Evolutionary conservation across 1,140 invertebrate genomes (phyloP).

Genomic region (Listronotus oregonensis): DNA sequence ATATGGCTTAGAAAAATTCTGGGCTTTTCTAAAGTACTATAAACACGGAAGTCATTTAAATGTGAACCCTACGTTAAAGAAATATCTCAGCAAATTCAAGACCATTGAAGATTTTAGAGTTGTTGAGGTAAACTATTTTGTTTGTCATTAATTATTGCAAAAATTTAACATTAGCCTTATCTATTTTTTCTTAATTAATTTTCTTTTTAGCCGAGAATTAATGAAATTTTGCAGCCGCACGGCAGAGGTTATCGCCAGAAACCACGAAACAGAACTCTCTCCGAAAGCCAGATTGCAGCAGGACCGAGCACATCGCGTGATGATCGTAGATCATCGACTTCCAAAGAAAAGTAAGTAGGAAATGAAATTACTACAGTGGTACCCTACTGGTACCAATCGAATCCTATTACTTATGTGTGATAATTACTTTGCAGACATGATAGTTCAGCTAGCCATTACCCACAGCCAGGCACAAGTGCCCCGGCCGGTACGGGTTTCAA

Average conservation of each 20-base stretch:
- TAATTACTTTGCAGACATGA: constrained; percentile 40
- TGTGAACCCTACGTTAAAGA: constrained; percentile 79
- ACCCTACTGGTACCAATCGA: no score
- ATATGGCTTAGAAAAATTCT: constrained; percentile 98
- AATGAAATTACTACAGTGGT: no score
- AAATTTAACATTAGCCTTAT: not conserved
- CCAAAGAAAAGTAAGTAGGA: constrained; percentile 38
- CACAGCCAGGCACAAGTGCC: constrained; percentile 52
- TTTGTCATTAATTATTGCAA: constrained; percentile 27
- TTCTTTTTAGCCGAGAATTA: constrained; percentile 36
- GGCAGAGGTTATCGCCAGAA: constrained; percentile 36
- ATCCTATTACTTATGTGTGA: no score
- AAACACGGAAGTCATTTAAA: constrained; percentile 78
- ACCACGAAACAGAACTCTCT: constrained; percentile 42
- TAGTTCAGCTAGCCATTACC: constrained; percentile 28
- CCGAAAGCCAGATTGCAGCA: constrained; percentile 41
- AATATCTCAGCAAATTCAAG: constrained; percentile 87
- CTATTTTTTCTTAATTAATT: no score
- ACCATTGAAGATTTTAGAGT: constrained; percentile 93
- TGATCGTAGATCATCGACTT: constrained; percentile 34
- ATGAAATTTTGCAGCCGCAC: constrained; percentile 39
- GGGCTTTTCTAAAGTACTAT: constrained; percentile 97
- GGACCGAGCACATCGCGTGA: constrained; percentile 37
- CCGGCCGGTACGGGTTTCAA: constrained; percentile 51
- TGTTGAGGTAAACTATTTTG: constrained; percentile 62